Evolutionary conservation across 2,888 invertebrate species (phyloP), one percentile per base, ranked within the genome.

Genomic region (Aporophyla lueneburgensis): DNA sequence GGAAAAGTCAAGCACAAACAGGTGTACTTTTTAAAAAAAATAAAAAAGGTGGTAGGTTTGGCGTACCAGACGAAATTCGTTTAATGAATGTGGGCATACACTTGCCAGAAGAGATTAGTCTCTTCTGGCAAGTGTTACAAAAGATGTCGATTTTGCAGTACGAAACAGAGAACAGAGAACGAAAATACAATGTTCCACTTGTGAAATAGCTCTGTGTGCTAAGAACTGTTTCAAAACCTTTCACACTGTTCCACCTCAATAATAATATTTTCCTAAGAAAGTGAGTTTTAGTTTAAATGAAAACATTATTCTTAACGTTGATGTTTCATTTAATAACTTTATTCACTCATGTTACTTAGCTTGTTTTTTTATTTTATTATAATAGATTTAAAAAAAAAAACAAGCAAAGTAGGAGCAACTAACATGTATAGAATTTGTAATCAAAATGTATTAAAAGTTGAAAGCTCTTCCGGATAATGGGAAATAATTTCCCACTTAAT

Each of bases 151-250:
- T 53, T 0, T 0, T 53, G 53, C 9, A 53, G 53, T 0, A 53
- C 53, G 0, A 54, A 54, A 0, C 0, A 53, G 0, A 3, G 59
- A 69, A 69, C 69, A 70, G 59, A 33, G 70, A 0, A 59, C 59
- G 0, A 59, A 5, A 59, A 51, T 59, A 5, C 33, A 70, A 70
- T 70, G 59, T 70, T 70, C 59, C 59, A 49, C 49, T 16, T 70
- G 59, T 70, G 70, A 59, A 59, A 0, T 61, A 70, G 59, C 70
- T 70, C n/a, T 70, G 59, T 56, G 68, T 27, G 68, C 68, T 56
- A 56, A 68, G 3, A 68, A 68, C 56, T 68, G 68, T 1, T 56
- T 68, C 24, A 68, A 68, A 68, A 43, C 43, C 1, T 69, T 69
- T 69, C 69, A 58, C 3, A 66, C 21, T 53, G 51, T 67, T 0